Base-by-base conservation (phyloP, 2,113 vertebrate species). In the Phylloscopus whistleri region DNA sequence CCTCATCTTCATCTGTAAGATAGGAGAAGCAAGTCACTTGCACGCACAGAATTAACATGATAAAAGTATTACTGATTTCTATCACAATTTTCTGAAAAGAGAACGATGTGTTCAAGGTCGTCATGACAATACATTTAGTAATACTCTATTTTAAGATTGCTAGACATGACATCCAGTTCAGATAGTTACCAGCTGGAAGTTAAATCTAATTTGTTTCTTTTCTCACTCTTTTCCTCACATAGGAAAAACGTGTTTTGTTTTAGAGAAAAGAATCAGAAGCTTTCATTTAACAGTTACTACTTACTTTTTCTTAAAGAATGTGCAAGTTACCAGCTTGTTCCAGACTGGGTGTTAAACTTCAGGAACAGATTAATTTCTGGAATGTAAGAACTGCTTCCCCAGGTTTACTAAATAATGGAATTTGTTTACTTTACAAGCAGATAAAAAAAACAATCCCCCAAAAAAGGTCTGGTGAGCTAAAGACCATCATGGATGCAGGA, bases 1-100 rank as follows among this genome's bases (percentile, higher is more conserved):
- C 99, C 86, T 99, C 99, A 97, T 99, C 99, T 97, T 99, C 99
- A 97, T 99, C 99, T 99, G 96, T 11, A 76, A 89, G 51, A 88
- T 60, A 90, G 44, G 62, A 95, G 91, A 97, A 96, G 48, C 66
- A 84, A 48, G 27, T 95, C 66, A 93, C 39, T 83, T 83, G 35
- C 56, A 75, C 2, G 13, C 30, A 94, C 27, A 5, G 2, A 91
- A 77, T 58, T 75, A 83, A 44, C 35, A 53, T 16, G 20, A 41
- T 28, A 11, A 17, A 86, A 59, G 26, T 3, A 14, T 41, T 70
- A 88, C 2, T 30, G 18, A 87, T 51, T 77, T 37, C 26, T 60
- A 18, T n/a, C 44, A 64, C 12, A 58, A 11, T 41, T 66, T 94
- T 66, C 52, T 75, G 69, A 37, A 52, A 87, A 86, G 9, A 78